A percentile compares a stretch with the other conserved stretches of the same genome.
These are phyloP conservation scores for Drosophila repleta DNA, from an alignment of 1,140 invertebrate genomes.

Conservation along the genomic window DNA sequence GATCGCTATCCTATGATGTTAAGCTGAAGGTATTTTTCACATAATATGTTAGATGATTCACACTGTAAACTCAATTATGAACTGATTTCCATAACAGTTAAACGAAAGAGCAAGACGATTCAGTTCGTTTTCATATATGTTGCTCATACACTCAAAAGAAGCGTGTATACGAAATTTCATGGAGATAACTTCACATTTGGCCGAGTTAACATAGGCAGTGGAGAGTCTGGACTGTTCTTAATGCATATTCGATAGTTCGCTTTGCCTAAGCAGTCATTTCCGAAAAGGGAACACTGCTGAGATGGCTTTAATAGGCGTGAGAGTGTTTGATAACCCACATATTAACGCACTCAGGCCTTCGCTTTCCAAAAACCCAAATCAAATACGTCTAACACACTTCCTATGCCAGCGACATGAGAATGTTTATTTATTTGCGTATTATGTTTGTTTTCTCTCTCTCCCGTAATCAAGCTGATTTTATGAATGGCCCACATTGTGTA, in stretches of 20 bases:
- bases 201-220: neutral
- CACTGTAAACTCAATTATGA: too few relatives aligned
- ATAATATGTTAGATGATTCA: too few relatives aligned
- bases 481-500: slow-evolving; percentile 76
- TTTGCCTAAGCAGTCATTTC: neutral
- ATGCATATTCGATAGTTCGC: slow-evolving; percentile 9
- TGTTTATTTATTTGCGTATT: slow-evolving; percentile 39
- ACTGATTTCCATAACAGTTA: neutral
- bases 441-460: neutral
- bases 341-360: slow-evolving; percentile 24
- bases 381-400: slow-evolving; percentile 11
- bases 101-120: neutral
- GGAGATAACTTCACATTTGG: neutral
- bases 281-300: neutral
- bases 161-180: neutral
- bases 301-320: slow-evolving; percentile 35
- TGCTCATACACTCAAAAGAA: neutral
- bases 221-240: neutral
- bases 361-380: slow-evolving; percentile 23
- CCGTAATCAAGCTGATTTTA: slow-evolving; percentile 29
- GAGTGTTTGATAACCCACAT: slow-evolving; percentile 59
- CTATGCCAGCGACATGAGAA: slow-evolving; percentile 7
- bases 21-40: too few relatives aligned
- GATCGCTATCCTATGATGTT: neutral
- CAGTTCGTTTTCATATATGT: neutral